Evolutionary conservation across 2,888 invertebrate genomes (phyloP).

Genomic region (Malthinus seriepunctatus): DNA sequence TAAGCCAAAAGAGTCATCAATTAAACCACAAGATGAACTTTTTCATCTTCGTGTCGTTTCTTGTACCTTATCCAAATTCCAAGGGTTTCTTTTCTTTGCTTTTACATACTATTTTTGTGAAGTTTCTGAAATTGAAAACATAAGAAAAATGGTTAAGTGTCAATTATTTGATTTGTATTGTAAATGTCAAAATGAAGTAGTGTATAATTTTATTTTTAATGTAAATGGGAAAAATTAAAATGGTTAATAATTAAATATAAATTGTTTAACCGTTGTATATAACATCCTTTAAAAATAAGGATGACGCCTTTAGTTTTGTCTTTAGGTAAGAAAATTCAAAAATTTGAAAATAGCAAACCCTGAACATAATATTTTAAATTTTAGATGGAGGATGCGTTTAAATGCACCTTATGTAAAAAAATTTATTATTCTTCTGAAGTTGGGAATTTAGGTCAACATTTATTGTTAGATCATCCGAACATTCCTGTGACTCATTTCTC

Average conservation of each 20-base stretch:
- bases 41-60: no score
- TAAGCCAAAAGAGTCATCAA: no score
- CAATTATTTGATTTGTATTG: no score
- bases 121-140: no score
- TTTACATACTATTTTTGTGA: no score
- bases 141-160: no score
- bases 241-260: not conserved
- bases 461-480: slow-evolving; percentile 45
- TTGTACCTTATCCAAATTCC: no score
- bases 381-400: slow-evolving; percentile 38
- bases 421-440: slow-evolving; percentile 38
- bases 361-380: not conserved
- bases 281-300: not conserved
- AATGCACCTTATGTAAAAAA: slow-evolving; percentile 47
- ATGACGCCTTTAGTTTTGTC: not conserved
- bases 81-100: no score
- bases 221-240: not conserved
- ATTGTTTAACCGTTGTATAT: not conserved
- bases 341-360: not conserved
- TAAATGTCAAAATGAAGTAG: slow-evolving; percentile 2
- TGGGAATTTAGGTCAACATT: slow-evolving; percentile 44
- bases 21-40: no score
- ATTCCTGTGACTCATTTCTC: slow-evolving; percentile 43
- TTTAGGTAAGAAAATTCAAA: not conserved
- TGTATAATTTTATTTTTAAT: not conserved